Evolutionary conservation across 2,888 invertebrate species (phyloP).

Genomic region (Limnephilus lunatus): DNA sequence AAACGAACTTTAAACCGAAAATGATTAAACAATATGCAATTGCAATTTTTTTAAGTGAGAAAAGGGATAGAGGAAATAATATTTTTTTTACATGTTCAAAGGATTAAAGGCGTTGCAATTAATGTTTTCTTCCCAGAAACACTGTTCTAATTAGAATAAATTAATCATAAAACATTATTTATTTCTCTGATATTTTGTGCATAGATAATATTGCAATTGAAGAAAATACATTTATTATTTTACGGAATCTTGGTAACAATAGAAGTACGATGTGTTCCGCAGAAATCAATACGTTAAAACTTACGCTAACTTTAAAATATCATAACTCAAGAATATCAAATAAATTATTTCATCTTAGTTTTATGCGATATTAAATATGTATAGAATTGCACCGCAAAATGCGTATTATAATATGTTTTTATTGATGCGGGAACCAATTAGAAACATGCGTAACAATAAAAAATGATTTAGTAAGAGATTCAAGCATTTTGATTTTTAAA

Average conservation of each 20-base stretch:
- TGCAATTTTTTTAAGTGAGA: not conserved
- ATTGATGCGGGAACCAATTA: conserved; percentile 24
- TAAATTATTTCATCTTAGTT: not conserved
- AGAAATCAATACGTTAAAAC: conserved; percentile 30
- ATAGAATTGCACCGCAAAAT: conserved; percentile 12
- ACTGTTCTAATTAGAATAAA: not conserved
- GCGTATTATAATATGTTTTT: conserved; percentile 12
- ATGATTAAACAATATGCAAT: not conserved
- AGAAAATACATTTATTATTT: not conserved
- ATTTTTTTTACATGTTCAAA: not conserved
- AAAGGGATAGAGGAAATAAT: not conserved
- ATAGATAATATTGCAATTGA: not conserved
- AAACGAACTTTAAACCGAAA: not conserved
- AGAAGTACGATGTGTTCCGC: conserved; percentile 45
- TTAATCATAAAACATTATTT: not conserved
- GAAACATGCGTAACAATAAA: not conserved
- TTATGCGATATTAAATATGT: conserved; percentile 31
- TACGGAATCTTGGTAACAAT: conserved; percentile 20
- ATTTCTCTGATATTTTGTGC: conserved; percentile 27
- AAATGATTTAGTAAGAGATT: not conserved
- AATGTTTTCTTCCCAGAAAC: not conserved
- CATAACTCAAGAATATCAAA: conserved; percentile 38
- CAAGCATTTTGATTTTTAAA: not conserved
- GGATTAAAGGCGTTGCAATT: not conserved
- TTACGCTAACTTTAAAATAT: conserved; percentile 30